These are phyloP conservation scores for Eupeodes latifasciatus DNA, from an alignment of 2,888 invertebrate genomes.

Conservation along the genomic window DNA sequence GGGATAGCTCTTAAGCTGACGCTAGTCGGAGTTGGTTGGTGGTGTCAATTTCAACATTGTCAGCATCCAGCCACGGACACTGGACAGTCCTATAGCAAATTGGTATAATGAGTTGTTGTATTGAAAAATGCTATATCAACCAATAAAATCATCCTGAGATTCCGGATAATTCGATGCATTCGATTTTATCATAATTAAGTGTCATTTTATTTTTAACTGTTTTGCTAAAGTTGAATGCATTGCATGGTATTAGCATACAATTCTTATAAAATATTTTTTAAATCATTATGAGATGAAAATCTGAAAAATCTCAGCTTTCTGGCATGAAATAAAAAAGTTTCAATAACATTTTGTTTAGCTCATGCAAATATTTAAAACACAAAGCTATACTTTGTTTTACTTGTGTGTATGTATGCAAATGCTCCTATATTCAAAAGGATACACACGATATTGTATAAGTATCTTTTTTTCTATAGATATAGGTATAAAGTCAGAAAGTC, in stretches of 20 bases:
- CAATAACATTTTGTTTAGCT: conserved; percentile 20
- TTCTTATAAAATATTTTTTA: background rate
- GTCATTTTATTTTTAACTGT: too few relatives aligned
- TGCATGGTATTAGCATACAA: background rate
- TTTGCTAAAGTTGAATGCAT: background rate
- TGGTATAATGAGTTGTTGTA: too few relatives aligned
- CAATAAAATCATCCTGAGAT: too few relatives aligned
- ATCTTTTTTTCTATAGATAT: too few relatives aligned
- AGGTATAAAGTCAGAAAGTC: conserved; percentile 4
- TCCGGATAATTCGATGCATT: too few relatives aligned
- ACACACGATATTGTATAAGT: background rate
- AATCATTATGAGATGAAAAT: background rate
- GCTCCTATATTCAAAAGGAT: background rate
- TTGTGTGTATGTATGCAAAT: background rate
- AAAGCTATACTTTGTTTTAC: conserved; percentile 10
- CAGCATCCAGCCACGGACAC: too few relatives aligned
- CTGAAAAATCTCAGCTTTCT: background rate
- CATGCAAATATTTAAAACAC: conserved; percentile 36
- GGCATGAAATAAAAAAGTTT: background rate
- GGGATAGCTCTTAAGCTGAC: background rate
- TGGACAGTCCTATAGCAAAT: too few relatives aligned
- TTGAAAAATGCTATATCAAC: too few relatives aligned
- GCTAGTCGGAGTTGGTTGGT: background rate
- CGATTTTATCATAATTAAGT: background rate
- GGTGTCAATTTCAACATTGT: background rate